Conservation (phyloP, 2,888 invertebrate species). For the Phyllotreta striolata region DNA sequence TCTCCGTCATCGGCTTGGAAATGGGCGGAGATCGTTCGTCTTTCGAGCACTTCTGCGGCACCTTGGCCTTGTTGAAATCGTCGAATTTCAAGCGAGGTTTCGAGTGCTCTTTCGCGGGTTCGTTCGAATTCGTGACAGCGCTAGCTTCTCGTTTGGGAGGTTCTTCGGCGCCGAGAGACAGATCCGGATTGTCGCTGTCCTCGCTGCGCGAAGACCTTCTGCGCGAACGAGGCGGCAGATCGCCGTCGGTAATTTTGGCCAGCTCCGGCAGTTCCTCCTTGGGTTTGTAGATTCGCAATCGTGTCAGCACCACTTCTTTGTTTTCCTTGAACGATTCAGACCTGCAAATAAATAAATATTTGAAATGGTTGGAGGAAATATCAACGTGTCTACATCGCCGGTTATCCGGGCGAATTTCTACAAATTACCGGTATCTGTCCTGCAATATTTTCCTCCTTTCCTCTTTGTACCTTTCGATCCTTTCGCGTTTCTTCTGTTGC, state of each 20-base stretch:
- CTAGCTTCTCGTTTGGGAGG: slow-evolving; percentile 17
- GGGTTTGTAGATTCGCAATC: slow-evolving; percentile 60
- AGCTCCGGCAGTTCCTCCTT: slow-evolving; percentile 45
- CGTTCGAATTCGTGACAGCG: neutral
- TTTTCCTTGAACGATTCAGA: slow-evolving; percentile 79
- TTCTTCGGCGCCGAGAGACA: slow-evolving; percentile 21
- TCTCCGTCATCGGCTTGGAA: slow-evolving; percentile 42
- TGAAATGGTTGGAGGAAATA: no score
- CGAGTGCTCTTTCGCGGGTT: slow-evolving; percentile 5
- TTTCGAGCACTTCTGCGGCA: slow-evolving; percentile 5
- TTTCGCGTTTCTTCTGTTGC: slow-evolving; percentile 71
- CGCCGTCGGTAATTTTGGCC: slow-evolving; percentile 25
- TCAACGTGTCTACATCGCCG: no score
- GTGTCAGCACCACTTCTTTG: slow-evolving; percentile 63
- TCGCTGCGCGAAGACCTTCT: slow-evolving; percentile 45
- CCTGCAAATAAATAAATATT: slow-evolving; percentile 56
- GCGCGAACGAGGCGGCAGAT: slow-evolving; percentile 39
- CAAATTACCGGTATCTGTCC: slow-evolving; percentile 72
- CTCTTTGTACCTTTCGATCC: slow-evolving; percentile 91
- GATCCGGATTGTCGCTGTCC: slow-evolving; percentile 35
- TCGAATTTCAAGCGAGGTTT: slow-evolving; percentile 4
- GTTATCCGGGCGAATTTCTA: no score
- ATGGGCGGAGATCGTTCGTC: slow-evolving; percentile 29
- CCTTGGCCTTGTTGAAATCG: slow-evolving; percentile 12
- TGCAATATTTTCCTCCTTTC: slow-evolving; percentile 85